These are phyloP conservation scores for Batillaria attramentaria DNA, from an alignment of 1,140 invertebrate genomes.

Conservation along the genomic window DNA sequence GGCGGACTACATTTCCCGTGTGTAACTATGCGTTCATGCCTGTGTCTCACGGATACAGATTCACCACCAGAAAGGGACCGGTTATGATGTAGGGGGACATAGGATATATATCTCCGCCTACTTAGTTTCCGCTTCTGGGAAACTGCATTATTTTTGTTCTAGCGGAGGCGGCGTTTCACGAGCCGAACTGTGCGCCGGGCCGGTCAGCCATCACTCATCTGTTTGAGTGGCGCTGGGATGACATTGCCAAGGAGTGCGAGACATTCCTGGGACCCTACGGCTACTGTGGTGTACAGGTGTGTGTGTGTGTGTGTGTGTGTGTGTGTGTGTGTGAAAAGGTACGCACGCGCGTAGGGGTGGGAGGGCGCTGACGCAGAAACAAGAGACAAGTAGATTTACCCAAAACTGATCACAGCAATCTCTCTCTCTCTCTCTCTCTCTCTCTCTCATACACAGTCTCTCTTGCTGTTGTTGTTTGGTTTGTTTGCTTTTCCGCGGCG, in stretches of 20 bases:
- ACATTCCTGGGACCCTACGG: slow-evolving; percentile 82
- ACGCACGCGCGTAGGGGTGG: background rate
- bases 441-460: too few relatives aligned
- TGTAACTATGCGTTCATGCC: background rate
- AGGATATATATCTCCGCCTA: background rate
- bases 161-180: background rate
- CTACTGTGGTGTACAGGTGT: slow-evolving; percentile 49
- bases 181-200: slow-evolving; percentile 12
- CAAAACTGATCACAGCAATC: too few relatives aligned
- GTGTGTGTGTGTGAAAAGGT: background rate
- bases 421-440: too few relatives aligned
- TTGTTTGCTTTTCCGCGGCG: too few relatives aligned
- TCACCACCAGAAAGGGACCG: background rate
- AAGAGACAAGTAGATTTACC: background rate
- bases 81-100: background rate
- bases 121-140: background rate
- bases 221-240: slow-evolving; percentile 54
- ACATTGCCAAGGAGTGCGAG: slow-evolving; percentile 85
- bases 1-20: background rate
- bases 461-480: too few relatives aligned
- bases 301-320: background rate
- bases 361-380: background rate
- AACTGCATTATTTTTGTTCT: background rate
- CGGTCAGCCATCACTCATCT: slow-evolving; percentile 32
- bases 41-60: background rate